Conservation (phyloP, 1,140 invertebrate species). For the Lanistes nyassanus region DNA sequence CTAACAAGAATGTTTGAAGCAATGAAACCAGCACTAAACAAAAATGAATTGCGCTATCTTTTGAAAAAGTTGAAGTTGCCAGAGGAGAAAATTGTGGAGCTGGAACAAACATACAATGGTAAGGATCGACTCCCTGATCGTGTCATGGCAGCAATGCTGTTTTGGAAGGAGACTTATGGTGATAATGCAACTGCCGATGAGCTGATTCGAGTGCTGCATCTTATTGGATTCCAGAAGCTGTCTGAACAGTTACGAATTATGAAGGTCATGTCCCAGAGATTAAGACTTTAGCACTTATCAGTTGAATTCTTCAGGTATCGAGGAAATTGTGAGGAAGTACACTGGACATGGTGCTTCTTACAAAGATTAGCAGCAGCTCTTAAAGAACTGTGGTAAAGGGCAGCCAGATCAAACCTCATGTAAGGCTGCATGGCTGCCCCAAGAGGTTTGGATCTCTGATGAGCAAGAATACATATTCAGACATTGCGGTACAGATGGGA, state of each 20-base stretch:
- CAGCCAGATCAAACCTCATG: too few species aligned
- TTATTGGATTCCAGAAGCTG: conserved; percentile 56
- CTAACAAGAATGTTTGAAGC: conserved; percentile 58
- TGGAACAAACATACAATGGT: conserved; percentile 57
- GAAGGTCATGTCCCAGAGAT: conserved; percentile 58
- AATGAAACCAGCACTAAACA: conserved; percentile 53
- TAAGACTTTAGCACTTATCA: conserved; percentile 37
- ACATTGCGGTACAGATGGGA: too few species aligned
- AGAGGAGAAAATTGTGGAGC: conserved; percentile 55
- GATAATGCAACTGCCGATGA: conserved; percentile 56
- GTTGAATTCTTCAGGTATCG: not conserved
- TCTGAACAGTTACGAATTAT: conserved; percentile 53
- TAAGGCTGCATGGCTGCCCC: too few species aligned
- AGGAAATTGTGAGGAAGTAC: too few species aligned
- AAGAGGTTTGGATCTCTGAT: too few species aligned
- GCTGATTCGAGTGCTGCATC: conserved; percentile 58
- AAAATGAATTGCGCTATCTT: conserved; percentile 59
- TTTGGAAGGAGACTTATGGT: conserved; percentile 57
- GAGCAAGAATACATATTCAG: too few species aligned
- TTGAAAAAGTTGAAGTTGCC: conserved; percentile 61
- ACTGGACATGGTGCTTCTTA: too few species aligned
- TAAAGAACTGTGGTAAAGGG: too few species aligned
- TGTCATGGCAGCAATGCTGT: conserved; percentile 48
- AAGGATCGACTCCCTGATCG: conserved; percentile 58
- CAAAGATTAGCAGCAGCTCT: too few species aligned